These are phyloP conservation scores for Xiphorhynchus erythropygius DNA, from an alignment of 2,797 vertebrate genomes.

Conservation along the genomic window DNA sequence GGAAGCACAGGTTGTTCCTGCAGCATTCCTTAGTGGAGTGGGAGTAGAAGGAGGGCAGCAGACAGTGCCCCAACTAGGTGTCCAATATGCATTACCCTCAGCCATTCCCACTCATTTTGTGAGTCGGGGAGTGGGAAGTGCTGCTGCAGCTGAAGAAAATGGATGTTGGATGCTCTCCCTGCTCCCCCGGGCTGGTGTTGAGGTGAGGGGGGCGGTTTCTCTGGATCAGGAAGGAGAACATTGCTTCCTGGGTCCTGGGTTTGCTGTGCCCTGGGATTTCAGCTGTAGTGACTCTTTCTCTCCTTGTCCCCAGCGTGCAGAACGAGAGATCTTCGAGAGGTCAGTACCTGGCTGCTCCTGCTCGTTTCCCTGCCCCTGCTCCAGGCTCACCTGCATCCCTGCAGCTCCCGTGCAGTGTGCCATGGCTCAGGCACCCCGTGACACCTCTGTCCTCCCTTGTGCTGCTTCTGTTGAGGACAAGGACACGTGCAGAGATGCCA, in stretches of 20 bases:
- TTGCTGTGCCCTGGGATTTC: neutral
- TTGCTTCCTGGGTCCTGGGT: neutral
- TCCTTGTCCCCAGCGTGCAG: slow-evolving; percentile 78
- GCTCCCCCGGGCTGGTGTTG: neutral
- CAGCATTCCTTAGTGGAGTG: neutral
- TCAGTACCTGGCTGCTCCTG: slow-evolving; percentile 55
- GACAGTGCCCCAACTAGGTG: neutral
- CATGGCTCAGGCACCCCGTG: neutral
- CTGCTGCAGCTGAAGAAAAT: neutral
- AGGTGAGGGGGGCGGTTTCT: neutral
- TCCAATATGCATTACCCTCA: neutral
- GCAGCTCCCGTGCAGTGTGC: neutral
- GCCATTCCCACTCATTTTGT: neutral
- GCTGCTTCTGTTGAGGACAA: neutral
- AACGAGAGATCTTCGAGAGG: slow-evolving; percentile 88
- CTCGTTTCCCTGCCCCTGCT: neutral
- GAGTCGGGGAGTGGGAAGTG: neutral
- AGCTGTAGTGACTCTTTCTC: slow-evolving; percentile 5
- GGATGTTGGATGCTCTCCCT: neutral
- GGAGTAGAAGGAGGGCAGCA: neutral
- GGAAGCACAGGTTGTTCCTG: neutral
- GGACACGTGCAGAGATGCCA: neutral
- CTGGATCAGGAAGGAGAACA: neutral
- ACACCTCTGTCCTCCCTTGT: neutral
- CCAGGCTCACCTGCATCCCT: neutral